Evolutionary conservation across 2,113 vertebrate genomes (phyloP).

Genomic region (Emydocephalus ijimae): DNA sequence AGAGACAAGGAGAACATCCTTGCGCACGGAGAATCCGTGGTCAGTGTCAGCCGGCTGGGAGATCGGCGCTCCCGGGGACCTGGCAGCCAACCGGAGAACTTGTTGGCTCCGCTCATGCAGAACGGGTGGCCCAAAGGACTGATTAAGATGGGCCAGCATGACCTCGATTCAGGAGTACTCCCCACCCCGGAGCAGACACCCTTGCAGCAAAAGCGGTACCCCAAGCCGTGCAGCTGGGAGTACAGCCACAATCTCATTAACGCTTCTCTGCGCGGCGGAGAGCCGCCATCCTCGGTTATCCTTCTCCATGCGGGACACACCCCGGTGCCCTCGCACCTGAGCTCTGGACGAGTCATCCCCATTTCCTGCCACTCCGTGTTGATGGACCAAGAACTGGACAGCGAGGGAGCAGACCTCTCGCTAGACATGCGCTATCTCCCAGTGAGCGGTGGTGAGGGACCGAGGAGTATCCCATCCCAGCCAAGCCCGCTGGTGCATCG

Average conservation of each 20-base stretch:
- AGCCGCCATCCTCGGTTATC: constrained; percentile 71
- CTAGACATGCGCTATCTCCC: constrained; percentile 51
- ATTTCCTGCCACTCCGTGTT: constrained; percentile 61
- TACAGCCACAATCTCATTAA: constrained; percentile 84
- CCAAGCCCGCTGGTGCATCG: constrained; percentile 35
- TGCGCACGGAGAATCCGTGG: constrained; percentile 82
- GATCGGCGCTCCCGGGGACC: constrained; percentile 59
- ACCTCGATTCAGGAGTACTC: constrained; percentile 86
- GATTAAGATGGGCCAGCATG: constrained; percentile 68
- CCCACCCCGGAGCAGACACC: constrained; percentile 95
- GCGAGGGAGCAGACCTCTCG: constrained; percentile 50
- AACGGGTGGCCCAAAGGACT: constrained; percentile 86
- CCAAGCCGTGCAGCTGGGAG: constrained; percentile 80
- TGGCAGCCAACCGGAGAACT: constrained; percentile 68
- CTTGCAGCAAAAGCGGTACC: constrained; percentile 86
- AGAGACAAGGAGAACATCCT: constrained; percentile 91
- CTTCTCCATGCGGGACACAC: constrained; percentile 71
- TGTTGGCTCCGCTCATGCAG: constrained; percentile 78
- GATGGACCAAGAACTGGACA: constrained; percentile 62
- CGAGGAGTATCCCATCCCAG: constrained; percentile 57
- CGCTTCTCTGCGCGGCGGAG: constrained; percentile 66
- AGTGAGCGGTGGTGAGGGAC: constrained; percentile 62
- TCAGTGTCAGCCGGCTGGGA: constrained; percentile 87
- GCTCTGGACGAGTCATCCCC: constrained; percentile 41
- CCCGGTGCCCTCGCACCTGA: neutral